Conservation (phyloP, 2,113 vertebrate genomes). For the Gambusia holbrooki region DNA sequence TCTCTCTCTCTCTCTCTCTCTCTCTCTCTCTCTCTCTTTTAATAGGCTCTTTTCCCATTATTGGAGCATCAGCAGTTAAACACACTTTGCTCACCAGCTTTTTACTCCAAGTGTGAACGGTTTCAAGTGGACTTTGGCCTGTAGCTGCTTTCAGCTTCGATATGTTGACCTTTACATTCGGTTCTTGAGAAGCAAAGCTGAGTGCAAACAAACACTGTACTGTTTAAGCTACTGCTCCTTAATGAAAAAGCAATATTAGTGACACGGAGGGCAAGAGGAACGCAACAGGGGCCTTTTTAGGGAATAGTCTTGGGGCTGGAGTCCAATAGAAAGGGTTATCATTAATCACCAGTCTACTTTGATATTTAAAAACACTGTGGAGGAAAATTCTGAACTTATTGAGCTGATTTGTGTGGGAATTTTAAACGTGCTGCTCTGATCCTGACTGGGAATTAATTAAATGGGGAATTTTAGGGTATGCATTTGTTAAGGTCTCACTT, state of each 20-base stretch:
- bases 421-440: background rate
- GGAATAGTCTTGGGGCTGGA: conserved; percentile 3
- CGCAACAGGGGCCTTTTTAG: background rate
- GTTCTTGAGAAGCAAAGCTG: conserved; percentile 15
- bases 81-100: background rate
- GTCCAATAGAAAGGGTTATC: conserved; percentile 17
- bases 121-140: conserved; percentile 25
- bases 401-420: background rate
- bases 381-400: background rate
- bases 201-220: conserved; percentile 56
- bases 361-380: background rate
- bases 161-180: background rate
- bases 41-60: background rate
- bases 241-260: conserved; percentile 73
- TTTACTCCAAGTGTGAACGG: conserved; percentile 12
- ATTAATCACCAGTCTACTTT: conserved; percentile 1
- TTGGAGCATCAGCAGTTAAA: background rate
- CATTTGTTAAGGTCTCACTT: background rate
- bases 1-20: background rate
- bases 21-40: background rate
- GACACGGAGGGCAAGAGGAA: conserved; percentile 47
- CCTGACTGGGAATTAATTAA: background rate
- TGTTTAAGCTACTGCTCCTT: conserved; percentile 52
- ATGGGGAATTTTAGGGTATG: background rate
- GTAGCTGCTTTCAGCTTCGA: conserved; percentile 10